A percentile compares a stretch with the other conserved stretches of the same genome.
phyloP scores from a whole-genome alignment of 2,888 invertebrate species.

The Marasmarcha lunaedactyla region DNA sequence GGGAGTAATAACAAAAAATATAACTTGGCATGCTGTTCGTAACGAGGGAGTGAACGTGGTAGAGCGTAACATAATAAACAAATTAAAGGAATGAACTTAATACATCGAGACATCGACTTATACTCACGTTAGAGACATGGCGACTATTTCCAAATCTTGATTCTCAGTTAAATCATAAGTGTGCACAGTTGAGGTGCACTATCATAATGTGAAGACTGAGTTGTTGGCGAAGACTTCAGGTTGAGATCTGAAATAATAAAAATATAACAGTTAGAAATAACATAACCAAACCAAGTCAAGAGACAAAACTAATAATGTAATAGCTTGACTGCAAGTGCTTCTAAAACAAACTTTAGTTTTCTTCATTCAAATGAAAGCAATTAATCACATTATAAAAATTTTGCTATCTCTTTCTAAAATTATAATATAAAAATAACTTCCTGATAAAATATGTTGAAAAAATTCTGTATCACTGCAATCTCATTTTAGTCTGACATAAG shows the following conservation, averaged over 20 bases:
- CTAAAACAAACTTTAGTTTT: no score
- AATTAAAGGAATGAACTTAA: slow-evolving; percentile 51
- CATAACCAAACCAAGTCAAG: slow-evolving; percentile 1
- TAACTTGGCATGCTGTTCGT: slow-evolving; percentile 66
- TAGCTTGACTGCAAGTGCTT: no score
- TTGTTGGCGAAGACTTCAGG: slow-evolving; percentile 17
- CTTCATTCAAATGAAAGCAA: no score
- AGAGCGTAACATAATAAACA: slow-evolving; percentile 55
- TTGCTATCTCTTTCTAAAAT: no score
- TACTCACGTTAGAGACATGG: slow-evolving; percentile 63
- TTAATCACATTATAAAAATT: no score
- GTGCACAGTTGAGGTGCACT: slow-evolving; percentile 38
- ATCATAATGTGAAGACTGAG: slow-evolving; percentile 46
- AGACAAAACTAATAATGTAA: no score
- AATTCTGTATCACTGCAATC: no score
- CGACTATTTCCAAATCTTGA: slow-evolving; percentile 33
- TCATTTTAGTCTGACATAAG: no score
- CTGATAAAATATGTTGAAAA: no score
- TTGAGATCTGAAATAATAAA: slow-evolving; percentile 45
- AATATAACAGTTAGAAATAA: slow-evolving; percentile 7
- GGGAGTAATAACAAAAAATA: slow-evolving; percentile 50
- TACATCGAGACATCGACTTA: slow-evolving; percentile 48
- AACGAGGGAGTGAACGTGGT: slow-evolving; percentile 69
- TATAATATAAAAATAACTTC: no score
- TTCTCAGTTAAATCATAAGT: slow-evolving; percentile 49